These are phyloP conservation scores for Elephas maximus DNA, from an alignment of 2,113 vertebrate species.

Conservation along the genomic window DNA sequence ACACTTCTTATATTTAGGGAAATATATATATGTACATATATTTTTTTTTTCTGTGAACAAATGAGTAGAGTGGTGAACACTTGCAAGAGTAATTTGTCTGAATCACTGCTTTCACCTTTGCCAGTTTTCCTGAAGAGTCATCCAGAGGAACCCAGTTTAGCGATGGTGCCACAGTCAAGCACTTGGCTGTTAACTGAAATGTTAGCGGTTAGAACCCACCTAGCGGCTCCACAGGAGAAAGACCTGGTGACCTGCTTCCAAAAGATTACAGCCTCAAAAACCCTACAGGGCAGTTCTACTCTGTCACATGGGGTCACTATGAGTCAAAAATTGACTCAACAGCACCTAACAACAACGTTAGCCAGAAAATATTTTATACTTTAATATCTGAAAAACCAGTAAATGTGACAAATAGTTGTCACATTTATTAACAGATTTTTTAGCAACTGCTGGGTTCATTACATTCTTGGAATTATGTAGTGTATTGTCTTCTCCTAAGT, in stretches of 20 bases:
- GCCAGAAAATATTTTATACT: neutral
- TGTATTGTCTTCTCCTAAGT: neutral
- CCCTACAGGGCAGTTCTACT: neutral
- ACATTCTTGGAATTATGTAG: neutral
- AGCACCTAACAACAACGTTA: neutral
- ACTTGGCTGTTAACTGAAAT: neutral
- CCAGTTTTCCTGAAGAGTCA: neutral
- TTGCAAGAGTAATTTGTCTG: neutral
- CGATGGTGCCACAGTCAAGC: neutral
- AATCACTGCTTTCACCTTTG: neutral
- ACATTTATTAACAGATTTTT: neutral
- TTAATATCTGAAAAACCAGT: neutral
- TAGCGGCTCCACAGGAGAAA: neutral
- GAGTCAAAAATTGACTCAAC: neutral
- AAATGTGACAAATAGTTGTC: neutral
- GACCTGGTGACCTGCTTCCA: neutral
- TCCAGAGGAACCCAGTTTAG: neutral
- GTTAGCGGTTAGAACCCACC: neutral
- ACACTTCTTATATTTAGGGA: neutral
- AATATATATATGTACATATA: neutral
- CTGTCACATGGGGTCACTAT: neutral
- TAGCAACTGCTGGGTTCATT: too few species aligned
- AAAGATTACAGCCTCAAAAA: neutral
- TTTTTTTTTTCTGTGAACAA: neutral
- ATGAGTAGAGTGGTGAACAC: neutral